These are phyloP conservation scores for Venustoraphidia nigricollis DNA, from an alignment of 2,888 invertebrate genomes.

Conservation along the genomic window DNA sequence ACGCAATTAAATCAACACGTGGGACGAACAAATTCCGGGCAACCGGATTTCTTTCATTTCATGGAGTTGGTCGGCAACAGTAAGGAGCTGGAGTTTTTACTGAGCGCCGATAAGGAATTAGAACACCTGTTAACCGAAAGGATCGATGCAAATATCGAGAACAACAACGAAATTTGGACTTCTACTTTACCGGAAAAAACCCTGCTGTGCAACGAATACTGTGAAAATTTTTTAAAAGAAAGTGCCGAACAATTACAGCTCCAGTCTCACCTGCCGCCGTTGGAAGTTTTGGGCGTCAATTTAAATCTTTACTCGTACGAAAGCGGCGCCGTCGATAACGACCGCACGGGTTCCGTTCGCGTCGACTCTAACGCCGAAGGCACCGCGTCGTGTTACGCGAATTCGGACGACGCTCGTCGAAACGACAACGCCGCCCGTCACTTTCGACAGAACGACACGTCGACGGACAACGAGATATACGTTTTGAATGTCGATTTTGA, in stretches of 20 bases:
- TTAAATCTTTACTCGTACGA: slow-evolving; percentile 17
- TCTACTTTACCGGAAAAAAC: slow-evolving; percentile 4
- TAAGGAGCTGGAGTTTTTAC: no score
- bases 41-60: no score
- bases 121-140: slow-evolving; percentile 1
- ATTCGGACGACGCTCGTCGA: no score
- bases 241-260: slow-evolving; percentile 5
- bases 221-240: slow-evolving; percentile 6
- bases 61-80: no score
- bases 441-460: no score
- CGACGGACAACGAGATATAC: neutral
- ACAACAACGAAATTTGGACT: neutral
- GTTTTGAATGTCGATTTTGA: neutral
- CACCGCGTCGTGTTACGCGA: no score
- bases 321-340: slow-evolving; percentile 4
- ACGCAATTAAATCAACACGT: no score
- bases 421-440: no score
- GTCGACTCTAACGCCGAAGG: no score
- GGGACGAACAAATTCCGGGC: no score
- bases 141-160: neutral
- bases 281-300: slow-evolving; percentile 19
- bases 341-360: no score
- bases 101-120: slow-evolving; percentile 2
- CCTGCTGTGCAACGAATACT: slow-evolving; percentile 2
- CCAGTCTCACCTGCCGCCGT: neutral